phyloP scores from a whole-genome alignment of 64 coral and sea anemone species.

The Exaiptasia diaphana region DNA sequence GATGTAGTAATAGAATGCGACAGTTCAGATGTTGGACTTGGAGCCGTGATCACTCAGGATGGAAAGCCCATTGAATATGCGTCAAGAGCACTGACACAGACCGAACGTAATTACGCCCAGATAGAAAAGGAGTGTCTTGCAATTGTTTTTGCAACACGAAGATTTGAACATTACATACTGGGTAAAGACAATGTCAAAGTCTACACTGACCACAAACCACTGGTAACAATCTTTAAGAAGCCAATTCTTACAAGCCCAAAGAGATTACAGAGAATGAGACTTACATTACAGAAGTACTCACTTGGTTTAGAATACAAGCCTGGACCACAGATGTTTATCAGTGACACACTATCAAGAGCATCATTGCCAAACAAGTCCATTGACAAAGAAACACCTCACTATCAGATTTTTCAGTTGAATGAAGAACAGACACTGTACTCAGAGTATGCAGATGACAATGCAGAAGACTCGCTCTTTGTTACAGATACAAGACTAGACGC shows the following conservation, averaged over 20 bases:
- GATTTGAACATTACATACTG: conserved; percentile 6
- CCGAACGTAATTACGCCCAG: neutral
- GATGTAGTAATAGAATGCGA: neutral
- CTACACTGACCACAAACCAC: neutral
- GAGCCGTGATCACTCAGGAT: neutral
- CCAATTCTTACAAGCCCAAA: neutral
- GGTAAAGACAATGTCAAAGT: neutral
- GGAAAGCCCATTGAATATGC: neutral
- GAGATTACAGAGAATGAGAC: neutral
- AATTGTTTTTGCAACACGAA: neutral
- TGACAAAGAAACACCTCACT: too few relatives aligned
- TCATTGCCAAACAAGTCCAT: too few relatives aligned
- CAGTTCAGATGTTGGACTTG: neutral
- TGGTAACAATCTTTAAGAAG: neutral
- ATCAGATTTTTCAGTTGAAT: too few relatives aligned
- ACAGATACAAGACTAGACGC: too few relatives aligned
- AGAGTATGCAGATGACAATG: too few relatives aligned
- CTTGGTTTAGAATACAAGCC: neutral
- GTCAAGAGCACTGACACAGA: neutral
- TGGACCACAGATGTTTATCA: neutral
- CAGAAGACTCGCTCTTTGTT: too few relatives aligned
- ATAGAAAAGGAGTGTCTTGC: neutral
- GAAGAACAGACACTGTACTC: too few relatives aligned
- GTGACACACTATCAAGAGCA: neutral
- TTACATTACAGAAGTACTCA: neutral